Evolutionary conservation across 2,888 invertebrate species (phyloP).

Genomic region (Oxytorus armatus): DNA sequence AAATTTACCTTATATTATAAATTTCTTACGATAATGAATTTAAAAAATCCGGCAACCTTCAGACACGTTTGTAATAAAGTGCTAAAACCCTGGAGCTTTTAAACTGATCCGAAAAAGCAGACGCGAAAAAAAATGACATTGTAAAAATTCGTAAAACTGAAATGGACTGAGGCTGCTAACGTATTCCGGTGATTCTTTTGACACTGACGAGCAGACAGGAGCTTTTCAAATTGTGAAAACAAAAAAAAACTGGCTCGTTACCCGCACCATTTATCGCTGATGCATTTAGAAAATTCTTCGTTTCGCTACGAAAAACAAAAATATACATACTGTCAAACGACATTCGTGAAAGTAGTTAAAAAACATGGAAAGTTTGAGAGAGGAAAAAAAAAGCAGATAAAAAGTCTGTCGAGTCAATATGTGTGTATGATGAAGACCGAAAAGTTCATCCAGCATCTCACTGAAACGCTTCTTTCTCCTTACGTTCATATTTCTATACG

Average conservation of each 20-base stretch:
- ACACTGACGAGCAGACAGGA: background rate
- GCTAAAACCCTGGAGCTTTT: no score
- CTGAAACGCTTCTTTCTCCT: slow-evolving; percentile 21
- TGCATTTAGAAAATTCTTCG: slow-evolving; percentile 11
- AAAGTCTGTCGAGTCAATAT: slow-evolving; percentile 55
- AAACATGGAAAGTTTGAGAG: slow-evolving; percentile 46
- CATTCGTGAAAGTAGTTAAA: slow-evolving; percentile 46
- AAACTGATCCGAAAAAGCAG: no score
- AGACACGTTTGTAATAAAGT: background rate
- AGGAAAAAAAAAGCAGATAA: slow-evolving; percentile 32
- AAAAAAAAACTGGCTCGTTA: background rate
- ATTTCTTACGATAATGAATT: no score
- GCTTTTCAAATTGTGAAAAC: background rate
- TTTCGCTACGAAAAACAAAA: slow-evolving; percentile 48
- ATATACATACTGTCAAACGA: slow-evolving; percentile 48
- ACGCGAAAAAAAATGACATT: background rate
- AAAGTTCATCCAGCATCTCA: slow-evolving; percentile 68
- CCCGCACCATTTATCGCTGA: background rate
- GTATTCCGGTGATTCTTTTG: background rate
- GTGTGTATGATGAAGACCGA: slow-evolving; percentile 24
- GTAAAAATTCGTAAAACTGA: background rate
- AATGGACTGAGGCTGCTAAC: background rate
- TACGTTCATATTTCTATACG: slow-evolving; percentile 32
- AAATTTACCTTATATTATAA: no score
- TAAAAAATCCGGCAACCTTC: no score